Base-by-base conservation (phyloP, 2,113 vertebrate species). In the Centrocercus urophasianus region DNA sequence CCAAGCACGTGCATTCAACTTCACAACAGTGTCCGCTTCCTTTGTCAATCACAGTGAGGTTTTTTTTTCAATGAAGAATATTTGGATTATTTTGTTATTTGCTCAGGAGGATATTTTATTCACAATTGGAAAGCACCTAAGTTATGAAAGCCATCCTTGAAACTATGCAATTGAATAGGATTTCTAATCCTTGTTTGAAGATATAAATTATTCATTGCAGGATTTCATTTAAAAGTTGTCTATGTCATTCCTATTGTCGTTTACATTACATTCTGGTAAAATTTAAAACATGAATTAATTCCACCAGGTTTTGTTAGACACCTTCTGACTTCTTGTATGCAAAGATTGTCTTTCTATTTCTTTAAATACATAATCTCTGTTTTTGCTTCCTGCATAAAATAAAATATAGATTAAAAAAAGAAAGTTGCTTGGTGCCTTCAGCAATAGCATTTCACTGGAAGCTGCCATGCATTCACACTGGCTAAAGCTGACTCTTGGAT, bases 141-240 rank as follows among this genome's bases (percentile, higher is more conserved):
- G 95, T 96, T 93, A 96, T 96, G 96, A 95, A 96, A 95, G 83
- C 24, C 59, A 89, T n/a, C 70, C 83, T 57, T 82, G 87, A 92
- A 96, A 86, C 36, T 90, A 83, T 94, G 60, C 75, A 87, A 57
- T 65, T 96, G 90, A 95, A 97, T 90, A 70, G 67, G 45, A 86
- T 59, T 89, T 96, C 57, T 97, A 92, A 93, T 95, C 83, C 82
- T 95, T 96, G 78, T 93, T 95, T 95, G 92, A 93, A 95, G 97
- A 93, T 72, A 96, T 96, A 97, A 97, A 98, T 97, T 96, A 97
- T 96, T 97, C 94, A 97, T 96, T 72, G 48, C 84, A 81, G 59
- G 82, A 95, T 97, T 96, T 96, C 96, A 95, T 96, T 97, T 93
- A 89, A 94, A 97, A 96, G 73, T 86, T 95, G 94, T 90, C 71